Conservation (phyloP, 2,797 vertebrate species). For the Cheirogaleus major region DNA sequence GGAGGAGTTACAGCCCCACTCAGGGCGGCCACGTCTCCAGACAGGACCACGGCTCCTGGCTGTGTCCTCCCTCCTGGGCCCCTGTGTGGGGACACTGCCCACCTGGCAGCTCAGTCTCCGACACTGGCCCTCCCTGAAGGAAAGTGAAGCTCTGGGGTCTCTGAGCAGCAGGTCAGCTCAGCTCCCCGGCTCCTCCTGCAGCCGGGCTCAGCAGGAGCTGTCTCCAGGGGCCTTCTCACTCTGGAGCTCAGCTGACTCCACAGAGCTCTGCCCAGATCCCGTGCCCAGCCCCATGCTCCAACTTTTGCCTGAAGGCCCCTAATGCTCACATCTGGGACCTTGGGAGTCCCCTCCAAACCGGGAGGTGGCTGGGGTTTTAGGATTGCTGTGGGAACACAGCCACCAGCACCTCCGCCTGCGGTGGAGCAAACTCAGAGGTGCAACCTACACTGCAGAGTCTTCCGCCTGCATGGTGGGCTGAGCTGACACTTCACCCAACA, state of each 20-base stretch:
- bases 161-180: background rate
- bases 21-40: background rate
- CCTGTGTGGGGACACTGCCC: background rate
- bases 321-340: background rate
- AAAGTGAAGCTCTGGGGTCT: background rate
- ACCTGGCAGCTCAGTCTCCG: background rate
- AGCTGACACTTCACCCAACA: background rate
- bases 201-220: background rate
- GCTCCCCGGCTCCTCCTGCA: background rate
- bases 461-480: background rate
- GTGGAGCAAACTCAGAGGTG: background rate
- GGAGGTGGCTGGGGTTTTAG: background rate
- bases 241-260: background rate
- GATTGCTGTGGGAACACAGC: background rate
- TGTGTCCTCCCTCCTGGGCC: background rate
- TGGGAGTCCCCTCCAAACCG: background rate
- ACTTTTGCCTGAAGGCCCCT: background rate
- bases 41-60: background rate
- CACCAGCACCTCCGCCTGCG: background rate
- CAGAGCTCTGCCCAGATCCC: background rate
- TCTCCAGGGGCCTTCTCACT: background rate
- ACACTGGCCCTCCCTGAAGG: background rate
- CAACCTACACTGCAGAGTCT: background rate
- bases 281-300: rapidly evolving
- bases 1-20: background rate